A percentile compares a stretch with the other conserved stretches of the same genome.
These are phyloP conservation scores for Athrips mouffetella DNA, from an alignment of 2,888 invertebrate species.

Conservation along the genomic window DNA sequence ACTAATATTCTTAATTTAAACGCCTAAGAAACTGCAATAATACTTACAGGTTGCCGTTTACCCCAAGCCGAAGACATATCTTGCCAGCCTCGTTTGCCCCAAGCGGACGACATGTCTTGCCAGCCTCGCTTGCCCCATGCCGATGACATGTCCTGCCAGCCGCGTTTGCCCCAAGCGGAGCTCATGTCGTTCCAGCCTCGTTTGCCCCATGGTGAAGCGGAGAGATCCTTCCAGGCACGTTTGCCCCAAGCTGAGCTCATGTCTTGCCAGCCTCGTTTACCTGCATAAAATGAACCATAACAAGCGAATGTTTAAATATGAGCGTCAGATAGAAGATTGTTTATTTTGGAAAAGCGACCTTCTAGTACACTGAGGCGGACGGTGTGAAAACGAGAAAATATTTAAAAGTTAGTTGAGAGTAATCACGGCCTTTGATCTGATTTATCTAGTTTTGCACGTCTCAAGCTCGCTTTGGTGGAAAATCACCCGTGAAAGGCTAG, in stretches of 20 bases:
- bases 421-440: too few species aligned
- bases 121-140: slow-evolving; percentile 77
- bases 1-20: too few species aligned
- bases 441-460: too few species aligned
- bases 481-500: too few species aligned
- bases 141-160: slow-evolving; percentile 75
- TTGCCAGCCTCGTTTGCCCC: slow-evolving; percentile 77
- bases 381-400: too few species aligned
- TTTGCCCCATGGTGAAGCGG: slow-evolving; percentile 78
- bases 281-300: slow-evolving; percentile 49
- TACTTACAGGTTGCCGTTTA: slow-evolving; percentile 40
- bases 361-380: too few species aligned
- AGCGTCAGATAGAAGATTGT: too few species aligned
- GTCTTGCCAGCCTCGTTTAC: slow-evolving; percentile 79
- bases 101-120: slow-evolving; percentile 61
- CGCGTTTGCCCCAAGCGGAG: slow-evolving; percentile 72
- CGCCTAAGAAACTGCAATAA: too few species aligned
- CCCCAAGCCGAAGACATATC: slow-evolving; percentile 57
- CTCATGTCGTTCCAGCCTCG: slow-evolving; percentile 73
- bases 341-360: too few species aligned
- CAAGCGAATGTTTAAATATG: slow-evolving; percentile 58
- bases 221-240: slow-evolving; percentile 79
- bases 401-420: too few species aligned
- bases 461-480: too few species aligned
- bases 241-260: slow-evolving; percentile 78